phyloP scores from a whole-genome alignment of 2,888 invertebrate genomes.

The Diloba caeruleocephala region DNA sequence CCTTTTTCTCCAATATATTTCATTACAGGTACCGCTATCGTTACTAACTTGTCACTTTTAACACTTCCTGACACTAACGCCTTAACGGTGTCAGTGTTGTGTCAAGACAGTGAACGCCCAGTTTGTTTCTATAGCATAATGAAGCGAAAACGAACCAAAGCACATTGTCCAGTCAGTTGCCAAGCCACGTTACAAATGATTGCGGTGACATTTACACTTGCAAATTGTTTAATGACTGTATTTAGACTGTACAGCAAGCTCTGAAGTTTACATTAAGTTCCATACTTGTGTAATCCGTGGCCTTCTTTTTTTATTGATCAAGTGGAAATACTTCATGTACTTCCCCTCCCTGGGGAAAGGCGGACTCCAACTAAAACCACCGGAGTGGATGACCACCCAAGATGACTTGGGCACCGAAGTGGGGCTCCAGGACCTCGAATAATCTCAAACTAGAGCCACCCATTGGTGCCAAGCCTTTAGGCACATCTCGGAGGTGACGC shows the following conservation, averaged over 20 bases:
- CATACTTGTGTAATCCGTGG: too few species aligned
- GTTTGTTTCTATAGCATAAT: constrained; percentile 39
- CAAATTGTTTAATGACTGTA: constrained; percentile 20
- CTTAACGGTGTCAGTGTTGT: constrained; percentile 51
- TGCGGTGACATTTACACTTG: constrained; percentile 27
- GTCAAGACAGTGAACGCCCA: constrained; percentile 45
- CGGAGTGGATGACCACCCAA: too few species aligned
- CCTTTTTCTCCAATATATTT: neutral
- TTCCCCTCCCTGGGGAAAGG: too few species aligned
- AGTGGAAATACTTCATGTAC: too few species aligned
- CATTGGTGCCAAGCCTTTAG: too few species aligned
- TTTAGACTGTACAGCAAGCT: constrained; percentile 22
- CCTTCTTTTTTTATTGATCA: too few species aligned
- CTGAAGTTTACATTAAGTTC: too few species aligned
- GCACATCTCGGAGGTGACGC: too few species aligned
- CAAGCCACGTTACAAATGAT: constrained; percentile 36
- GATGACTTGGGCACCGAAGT: too few species aligned
- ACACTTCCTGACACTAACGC: constrained; percentile 50
- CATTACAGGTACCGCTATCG: constrained; percentile 26
- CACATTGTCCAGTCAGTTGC: constrained; percentile 36
- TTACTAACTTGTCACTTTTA: constrained; percentile 45
- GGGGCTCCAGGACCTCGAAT: too few species aligned
- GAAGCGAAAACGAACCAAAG: constrained; percentile 40
- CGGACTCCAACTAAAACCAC: too few species aligned
- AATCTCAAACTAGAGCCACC: too few species aligned